phyloP scores from a whole-genome alignment of 2,797 vertebrate genomes.

The Melopsittacus undulatus region DNA sequence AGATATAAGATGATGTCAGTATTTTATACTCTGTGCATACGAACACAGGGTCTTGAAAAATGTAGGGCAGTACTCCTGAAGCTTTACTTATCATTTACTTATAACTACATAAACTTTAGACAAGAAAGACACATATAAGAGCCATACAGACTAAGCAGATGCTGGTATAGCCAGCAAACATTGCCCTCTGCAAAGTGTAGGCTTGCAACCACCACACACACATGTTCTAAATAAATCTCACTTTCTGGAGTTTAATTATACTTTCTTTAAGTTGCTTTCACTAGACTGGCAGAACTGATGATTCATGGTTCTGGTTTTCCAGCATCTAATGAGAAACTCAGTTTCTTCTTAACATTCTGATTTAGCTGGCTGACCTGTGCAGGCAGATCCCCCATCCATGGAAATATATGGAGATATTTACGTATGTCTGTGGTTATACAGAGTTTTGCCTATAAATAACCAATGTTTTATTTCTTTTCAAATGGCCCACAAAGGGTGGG shows the following conservation, averaged over 20 bases:
- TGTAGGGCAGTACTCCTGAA: not conserved
- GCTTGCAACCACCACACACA: not conserved
- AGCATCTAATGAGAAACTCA: constrained; percentile 21
- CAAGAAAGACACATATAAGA: not conserved
- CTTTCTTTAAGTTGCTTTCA: not conserved
- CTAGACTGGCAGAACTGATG: constrained; percentile 15
- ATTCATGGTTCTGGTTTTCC: not conserved
- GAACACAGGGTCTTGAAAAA: not conserved
- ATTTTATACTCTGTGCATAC: not conserved
- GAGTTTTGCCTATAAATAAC: not conserved
- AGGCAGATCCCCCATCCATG: not conserved
- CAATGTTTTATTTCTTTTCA: constrained; percentile 28
- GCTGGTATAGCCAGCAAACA: not conserved
- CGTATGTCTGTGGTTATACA: not conserved
- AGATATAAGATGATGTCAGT: not conserved
- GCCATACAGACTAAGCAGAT: accelerated
- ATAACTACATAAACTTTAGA: not conserved
- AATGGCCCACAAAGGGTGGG: not conserved
- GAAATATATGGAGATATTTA: not conserved
- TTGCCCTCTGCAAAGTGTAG: not conserved
- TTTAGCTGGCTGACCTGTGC: constrained; percentile 28
- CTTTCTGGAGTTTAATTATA: not conserved
- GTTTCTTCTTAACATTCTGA: not conserved
- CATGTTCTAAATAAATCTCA: not conserved
- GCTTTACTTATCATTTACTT: not conserved